Base-by-base conservation (phyloP, 1,140 invertebrate species). In the Drosophila asahinai region DNA sequence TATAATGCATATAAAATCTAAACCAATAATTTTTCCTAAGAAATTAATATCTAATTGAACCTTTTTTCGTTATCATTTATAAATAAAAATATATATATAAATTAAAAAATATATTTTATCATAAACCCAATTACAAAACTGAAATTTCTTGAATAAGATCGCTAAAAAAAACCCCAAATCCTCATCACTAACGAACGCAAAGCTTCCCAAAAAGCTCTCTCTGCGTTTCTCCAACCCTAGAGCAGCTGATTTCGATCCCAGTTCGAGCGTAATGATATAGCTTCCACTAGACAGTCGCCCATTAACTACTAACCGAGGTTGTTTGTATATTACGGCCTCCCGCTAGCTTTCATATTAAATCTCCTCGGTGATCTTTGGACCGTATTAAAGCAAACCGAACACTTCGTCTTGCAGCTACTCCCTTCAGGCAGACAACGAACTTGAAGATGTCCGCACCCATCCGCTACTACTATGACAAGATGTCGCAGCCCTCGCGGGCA, bases 401-500 rank as follows among this genome's bases (percentile, higher is more conserved):
- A 11, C 25, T 51, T 7, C 38, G 11, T 42, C 5, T 42, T 42
- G 33, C 51, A 6, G 7, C n/a, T 19, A 83, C 60, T 68, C 52
- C 64, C 7, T 54, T 5, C 1, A 55, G 77, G 27, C 62, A 43
- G 43, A 8, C 64, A 14, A 65, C 81, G 6, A 71, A 70, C 66
- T 54, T 77, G 15, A 63, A 30, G 19, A 81, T 62, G 63, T 83
- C 78, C 58, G 52, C 81, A 27, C 74, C 83, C 19, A 51, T 96
- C 30, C 95, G 95, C 82, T 94, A 95, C 36, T 97, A 96, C 86
- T 96, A 94, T 75, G 96, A 97, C 93, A 93, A 96, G 12, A 94
- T 97, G 93, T 97, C 96, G 1, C 96, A 97, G 91, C 96, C 96
- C 38, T 95, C 95, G 15, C 94, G 96, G 91, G 95, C 96, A 2